A percentile compares a stretch with the other conserved stretches of the same genome.
Evolutionary conservation across 2,888 invertebrate genomes (phyloP).

Genomic region (Lepidochrysops patricia): DNA sequence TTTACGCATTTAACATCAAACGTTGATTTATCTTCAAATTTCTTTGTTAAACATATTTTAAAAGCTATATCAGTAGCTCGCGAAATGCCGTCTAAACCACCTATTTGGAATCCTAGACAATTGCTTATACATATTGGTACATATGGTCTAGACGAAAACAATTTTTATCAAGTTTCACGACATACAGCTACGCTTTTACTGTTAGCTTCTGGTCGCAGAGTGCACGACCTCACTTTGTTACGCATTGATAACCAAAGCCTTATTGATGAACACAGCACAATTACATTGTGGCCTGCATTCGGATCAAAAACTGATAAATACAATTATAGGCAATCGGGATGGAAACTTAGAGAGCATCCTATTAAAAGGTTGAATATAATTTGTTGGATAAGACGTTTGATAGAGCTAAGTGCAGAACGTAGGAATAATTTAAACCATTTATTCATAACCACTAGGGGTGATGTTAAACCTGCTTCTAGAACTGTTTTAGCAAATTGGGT

Average conservation of each 20-base stretch:
- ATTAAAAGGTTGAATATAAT: slow-evolving; percentile 8
- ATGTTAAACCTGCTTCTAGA: no score
- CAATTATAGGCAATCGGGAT: slow-evolving; percentile 15
- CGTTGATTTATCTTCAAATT: slow-evolving; percentile 18
- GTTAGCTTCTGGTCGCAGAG: slow-evolving; percentile 14
- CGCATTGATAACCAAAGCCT: slow-evolving; percentile 9
- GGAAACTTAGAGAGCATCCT: slow-evolving; percentile 14
- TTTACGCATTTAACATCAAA: slow-evolving; percentile 12
- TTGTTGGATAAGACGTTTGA: slow-evolving; percentile 7
- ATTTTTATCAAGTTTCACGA: slow-evolving; percentile 15
- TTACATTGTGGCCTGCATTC: slow-evolving; percentile 16
- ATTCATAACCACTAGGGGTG: no score
- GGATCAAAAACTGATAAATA: slow-evolving; percentile 16
- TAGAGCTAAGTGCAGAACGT: no score
- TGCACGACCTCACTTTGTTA: slow-evolving; percentile 17
- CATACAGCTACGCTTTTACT: slow-evolving; percentile 15
- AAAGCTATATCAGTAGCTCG: slow-evolving; percentile 18
- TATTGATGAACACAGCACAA: neutral
- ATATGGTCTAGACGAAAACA: slow-evolving; percentile 13
- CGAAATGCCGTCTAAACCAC: slow-evolving; percentile 9
- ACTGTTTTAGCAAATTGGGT: no score
- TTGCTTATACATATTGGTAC: slow-evolving; percentile 9
- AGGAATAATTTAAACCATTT: no score
- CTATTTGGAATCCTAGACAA: slow-evolving; percentile 18
- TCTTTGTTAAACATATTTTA: slow-evolving; percentile 18